Base-by-base conservation (phyloP, 2,888 invertebrate species). In the Luperina testacea region DNA sequence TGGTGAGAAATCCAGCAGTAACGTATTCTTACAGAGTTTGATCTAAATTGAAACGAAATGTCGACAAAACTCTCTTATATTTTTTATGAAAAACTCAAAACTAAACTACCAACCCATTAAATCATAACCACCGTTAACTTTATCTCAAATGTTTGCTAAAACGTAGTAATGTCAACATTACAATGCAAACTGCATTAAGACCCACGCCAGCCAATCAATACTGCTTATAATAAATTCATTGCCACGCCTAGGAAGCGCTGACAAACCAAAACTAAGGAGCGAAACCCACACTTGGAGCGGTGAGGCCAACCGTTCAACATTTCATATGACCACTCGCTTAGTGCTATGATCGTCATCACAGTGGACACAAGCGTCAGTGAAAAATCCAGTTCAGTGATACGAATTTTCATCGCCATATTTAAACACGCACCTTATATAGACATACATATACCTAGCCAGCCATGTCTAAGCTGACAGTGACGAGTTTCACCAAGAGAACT, bases 191-290 rank as follows among this genome's bases (percentile, higher is more conserved):
- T 95, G 96, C 96, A 96, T 91, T 92, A 87, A 89, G 87, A 86
- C 94, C 93, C 92, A 93, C 94, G 92, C 92, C 80, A 79, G 75
- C 88, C 85, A 88, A 89, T 88, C 84, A 90, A 90, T 88, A 89
- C 87, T 79, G 87, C 85, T 88, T 85, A 89, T 89, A 94, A 95
- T 94, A 91, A 93, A 96, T 96, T 96, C 96, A 96, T 92, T 93
- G 92, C 94, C 95, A 95, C 95, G 92, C 96, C 92, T 94, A 95
- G 96, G 96, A 96, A 96, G 95, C 95, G 91, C 89, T 92, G 90
- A 90, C 96, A 87, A 90, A 90, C 96, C 95, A 95, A 95, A 96
- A 95, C 88, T 96, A 96, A 93, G 96, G 96, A 95, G 95, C 95
- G 95, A 96, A 95, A 92, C 96, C 96, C 95, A 96, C 96, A 95